Evolutionary conservation across 2,888 invertebrate genomes (phyloP), one percentile per base, ranked within the genome.

Genomic region (Diogma glabrata): DNA sequence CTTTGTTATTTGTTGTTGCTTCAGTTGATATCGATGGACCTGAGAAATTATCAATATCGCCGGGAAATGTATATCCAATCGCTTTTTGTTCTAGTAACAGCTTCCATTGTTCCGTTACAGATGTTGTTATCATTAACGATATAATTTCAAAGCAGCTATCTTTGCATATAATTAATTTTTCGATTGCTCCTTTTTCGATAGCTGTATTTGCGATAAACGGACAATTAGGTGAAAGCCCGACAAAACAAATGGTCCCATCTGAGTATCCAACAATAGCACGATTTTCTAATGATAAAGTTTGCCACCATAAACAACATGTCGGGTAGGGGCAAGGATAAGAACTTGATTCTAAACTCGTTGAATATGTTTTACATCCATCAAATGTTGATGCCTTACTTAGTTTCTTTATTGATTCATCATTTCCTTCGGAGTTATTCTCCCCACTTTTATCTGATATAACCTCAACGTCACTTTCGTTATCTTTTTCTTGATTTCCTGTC

Each of bases 91-190:
- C 91, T 51, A 92, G 69, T 24, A 90, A 69, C 52, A 92, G 69
- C 58, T 87, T 82, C 82, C 87, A 91, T 63, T 92, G 91, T 56
- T 84, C 81, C 30, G 81, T 81, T 56, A 80, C 76, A 28, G 76
- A 75, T 51, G 78, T 79, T 8, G 86, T 84, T 60, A 92, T 84
- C 70, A 75, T 64, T 64, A 75, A 64, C 64, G 73, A 74, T 56
- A 74, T 72, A 51, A 73, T 75, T 56, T 79, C 78, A 24, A 77
- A 70, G 54, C 72, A 75, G 60, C 79, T 79, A 63, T 84, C 83
- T 54, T 77, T 77, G 59, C 84, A 80, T 52, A 85, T 72, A 53
- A 77, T 57, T 47, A 70, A 56, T 47, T 67, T 67, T 22, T 65
- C 63, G n/a, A 69, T 66, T n/a, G 64, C 64, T 14, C 66, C 67